phyloP scores from a whole-genome alignment of 2,888 invertebrate genomes.

The Sthenelais limicola region DNA sequence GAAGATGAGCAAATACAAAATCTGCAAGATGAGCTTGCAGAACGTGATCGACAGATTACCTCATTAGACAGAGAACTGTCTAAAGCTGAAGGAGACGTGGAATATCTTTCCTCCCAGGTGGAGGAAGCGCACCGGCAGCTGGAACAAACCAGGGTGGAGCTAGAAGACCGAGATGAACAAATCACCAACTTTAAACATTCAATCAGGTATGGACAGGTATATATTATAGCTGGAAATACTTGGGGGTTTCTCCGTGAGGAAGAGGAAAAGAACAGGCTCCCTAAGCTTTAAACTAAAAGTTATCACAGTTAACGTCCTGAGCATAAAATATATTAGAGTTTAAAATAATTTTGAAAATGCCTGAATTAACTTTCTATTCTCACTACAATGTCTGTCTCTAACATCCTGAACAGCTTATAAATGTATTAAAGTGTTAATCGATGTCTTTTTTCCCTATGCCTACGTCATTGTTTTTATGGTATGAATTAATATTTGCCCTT shows the following conservation, averaged over 20 bases:
- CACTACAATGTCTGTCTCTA: no score
- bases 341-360: no score
- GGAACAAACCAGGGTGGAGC: conserved; percentile 56
- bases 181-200: conserved; percentile 60
- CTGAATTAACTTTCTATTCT: no score
- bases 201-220: conserved; percentile 57
- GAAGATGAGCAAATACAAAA: conserved; percentile 60
- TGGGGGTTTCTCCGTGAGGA: no score
- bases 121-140: conserved; percentile 55
- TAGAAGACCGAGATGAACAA: conserved; percentile 61
- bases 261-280: no score
- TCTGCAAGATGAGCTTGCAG: conserved; percentile 58
- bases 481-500: neutral
- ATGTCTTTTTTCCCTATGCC: neutral
- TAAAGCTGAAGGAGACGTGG: conserved; percentile 55
- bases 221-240: no score
- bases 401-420: no score
- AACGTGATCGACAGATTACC: conserved; percentile 56
- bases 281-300: no score
- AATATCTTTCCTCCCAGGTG: conserved; percentile 30
- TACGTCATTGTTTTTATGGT: neutral
- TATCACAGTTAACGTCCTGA: no score
- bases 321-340: no score
- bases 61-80: conserved; percentile 60
- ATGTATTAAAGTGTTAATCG: no score